phyloP scores from a whole-genome alignment of 2,113 vertebrate species.

The Ceuthmochares aereus region DNA sequence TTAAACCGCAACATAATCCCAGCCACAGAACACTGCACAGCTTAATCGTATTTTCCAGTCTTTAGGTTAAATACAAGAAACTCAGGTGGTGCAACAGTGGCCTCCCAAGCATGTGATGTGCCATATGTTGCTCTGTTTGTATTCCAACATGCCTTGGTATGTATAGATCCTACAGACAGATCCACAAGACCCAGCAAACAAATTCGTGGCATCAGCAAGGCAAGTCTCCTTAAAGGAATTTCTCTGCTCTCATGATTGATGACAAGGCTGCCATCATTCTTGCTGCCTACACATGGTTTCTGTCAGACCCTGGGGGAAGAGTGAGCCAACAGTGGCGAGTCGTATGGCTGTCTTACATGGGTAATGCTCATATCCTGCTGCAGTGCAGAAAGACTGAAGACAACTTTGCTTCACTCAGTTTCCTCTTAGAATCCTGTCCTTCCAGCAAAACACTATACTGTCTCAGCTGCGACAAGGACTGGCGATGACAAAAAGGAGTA shows the following conservation, averaged over 20 bases:
- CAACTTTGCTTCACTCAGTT: background rate
- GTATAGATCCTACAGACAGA: background rate
- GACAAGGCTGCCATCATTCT: background rate
- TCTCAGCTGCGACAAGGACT: background rate
- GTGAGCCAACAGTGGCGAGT: background rate
- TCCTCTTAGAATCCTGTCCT: background rate
- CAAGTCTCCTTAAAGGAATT: background rate
- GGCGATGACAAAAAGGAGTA: background rate
- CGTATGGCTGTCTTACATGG: background rate
- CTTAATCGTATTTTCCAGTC: background rate
- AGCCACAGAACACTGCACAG: background rate
- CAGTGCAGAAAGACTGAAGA: background rate
- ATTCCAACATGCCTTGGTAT: background rate
- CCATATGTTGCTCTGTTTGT: background rate
- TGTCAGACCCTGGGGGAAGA: background rate
- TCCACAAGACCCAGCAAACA: background rate
- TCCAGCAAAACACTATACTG: background rate
- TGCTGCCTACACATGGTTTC: background rate
- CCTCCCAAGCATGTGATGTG: background rate
- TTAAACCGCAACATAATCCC: background rate
- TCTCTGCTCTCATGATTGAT: background rate
- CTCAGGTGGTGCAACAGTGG: background rate
- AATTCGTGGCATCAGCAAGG: fast-evolving
- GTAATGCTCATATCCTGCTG: background rate
- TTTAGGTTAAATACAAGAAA: conserved; percentile 4